A percentile compares a stretch with the other conserved stretches of the same genome.
phyloP scores from a whole-genome alignment of 2,113 vertebrate species.

The Otocyon megalotis region DNA sequence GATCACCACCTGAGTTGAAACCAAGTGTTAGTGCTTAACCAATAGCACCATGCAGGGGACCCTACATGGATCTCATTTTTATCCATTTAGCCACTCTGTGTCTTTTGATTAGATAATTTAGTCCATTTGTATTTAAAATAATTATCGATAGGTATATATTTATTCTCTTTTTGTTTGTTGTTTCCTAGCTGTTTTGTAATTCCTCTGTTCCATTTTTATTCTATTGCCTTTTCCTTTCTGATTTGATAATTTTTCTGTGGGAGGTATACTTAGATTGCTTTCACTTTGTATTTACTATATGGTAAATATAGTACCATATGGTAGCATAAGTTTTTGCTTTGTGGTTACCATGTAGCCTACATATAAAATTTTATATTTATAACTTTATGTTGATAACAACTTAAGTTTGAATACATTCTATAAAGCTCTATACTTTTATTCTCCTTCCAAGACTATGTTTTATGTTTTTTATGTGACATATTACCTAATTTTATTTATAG shows the following conservation, averaged over 20 bases:
- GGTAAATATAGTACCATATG: too few species aligned
- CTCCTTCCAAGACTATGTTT: not conserved
- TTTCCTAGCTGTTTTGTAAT: not conserved
- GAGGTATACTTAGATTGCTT: not conserved
- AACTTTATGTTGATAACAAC: not conserved
- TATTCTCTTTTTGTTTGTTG: not conserved
- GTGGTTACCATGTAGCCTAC: not conserved
- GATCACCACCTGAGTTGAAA: not conserved
- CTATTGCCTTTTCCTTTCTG: not conserved
- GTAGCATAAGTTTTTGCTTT: not conserved
- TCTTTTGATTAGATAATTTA: not conserved
- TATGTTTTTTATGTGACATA: not conserved
- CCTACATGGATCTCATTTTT: not conserved
- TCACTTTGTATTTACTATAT: not conserved
- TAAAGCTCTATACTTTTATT: not conserved
- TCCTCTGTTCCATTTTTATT: not conserved
- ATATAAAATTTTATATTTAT: not conserved
- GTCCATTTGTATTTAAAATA: not conserved
- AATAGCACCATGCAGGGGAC: not conserved
- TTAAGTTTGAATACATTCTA: not conserved
- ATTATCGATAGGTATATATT: not conserved
- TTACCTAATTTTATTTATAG: not conserved
- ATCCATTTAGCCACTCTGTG: not conserved
- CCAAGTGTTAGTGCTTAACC: not conserved
- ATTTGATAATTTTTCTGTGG: not conserved